phyloP scores from a whole-genome alignment of 2,113 vertebrate genomes.

The Sialia sialis region DNA sequence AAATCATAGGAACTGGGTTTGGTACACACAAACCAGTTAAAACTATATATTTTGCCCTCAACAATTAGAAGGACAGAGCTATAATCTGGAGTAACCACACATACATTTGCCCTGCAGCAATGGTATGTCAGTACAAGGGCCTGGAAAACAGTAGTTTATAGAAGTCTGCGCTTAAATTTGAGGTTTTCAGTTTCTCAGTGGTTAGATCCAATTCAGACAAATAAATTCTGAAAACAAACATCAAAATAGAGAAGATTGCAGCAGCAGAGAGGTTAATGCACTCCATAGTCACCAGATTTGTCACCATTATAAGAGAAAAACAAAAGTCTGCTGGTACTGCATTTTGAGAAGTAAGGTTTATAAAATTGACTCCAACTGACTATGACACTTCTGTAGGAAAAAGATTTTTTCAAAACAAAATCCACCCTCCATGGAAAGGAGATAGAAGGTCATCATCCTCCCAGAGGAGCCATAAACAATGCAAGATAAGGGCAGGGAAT shows the following conservation, averaged over 20 bases:
- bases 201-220: slow-evolving; percentile 30
- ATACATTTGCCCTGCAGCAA: slow-evolving; percentile 31
- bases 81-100: slow-evolving; percentile 50
- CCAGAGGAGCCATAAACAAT: slow-evolving; percentile 49
- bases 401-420: slow-evolving; percentile 48
- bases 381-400: slow-evolving; percentile 6
- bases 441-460: slow-evolving; percentile 58
- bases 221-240: slow-evolving; percentile 49
- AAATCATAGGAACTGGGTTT: background rate
- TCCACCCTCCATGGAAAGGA: slow-evolving; percentile 8
- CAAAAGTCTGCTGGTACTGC: background rate
- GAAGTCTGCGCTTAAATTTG: slow-evolving; percentile 32
- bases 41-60: slow-evolving; percentile 8
- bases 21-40: background rate
- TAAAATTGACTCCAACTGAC: slow-evolving; percentile 2
- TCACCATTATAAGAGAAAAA: background rate
- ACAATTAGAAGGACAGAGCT: slow-evolving; percentile 21
- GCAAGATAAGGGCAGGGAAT: slow-evolving; percentile 55
- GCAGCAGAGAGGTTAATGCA: background rate
- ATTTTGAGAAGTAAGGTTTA: slow-evolving; percentile 5
- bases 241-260: background rate
- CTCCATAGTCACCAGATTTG: background rate
- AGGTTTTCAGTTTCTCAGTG: slow-evolving; percentile 31
- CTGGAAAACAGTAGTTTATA: slow-evolving; percentile 31
- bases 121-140: slow-evolving; percentile 9